Evolutionary conservation across 2,888 invertebrate species (phyloP), one percentile per base, ranked within the genome.

Genomic region (Venusia cambrica): DNA sequence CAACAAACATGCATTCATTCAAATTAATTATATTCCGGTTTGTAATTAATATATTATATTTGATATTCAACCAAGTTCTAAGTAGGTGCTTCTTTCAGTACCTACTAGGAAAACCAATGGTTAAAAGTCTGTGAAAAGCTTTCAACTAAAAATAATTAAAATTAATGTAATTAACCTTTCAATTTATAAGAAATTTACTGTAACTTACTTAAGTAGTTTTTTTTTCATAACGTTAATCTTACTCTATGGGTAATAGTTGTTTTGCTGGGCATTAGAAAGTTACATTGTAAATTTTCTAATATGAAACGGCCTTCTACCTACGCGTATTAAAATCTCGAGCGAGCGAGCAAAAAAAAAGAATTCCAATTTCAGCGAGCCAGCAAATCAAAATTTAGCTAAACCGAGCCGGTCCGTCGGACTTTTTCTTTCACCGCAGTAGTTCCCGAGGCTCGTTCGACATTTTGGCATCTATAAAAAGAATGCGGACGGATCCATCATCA

Each of bases 401-500:
- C 37, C 34, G 42, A 48, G 54, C 51, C 39, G 42, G 33, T 44
- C 35, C 31, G 47, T 45, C 20, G 5, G 38, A 56, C 48, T 54
- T 55, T 57, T 50, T 54, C 52, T 60, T 54, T 58, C 48, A 45
- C 52, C 50, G 38, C 52, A 50, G 53, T 50, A 45, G 27, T 57
- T 57, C 57, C 54, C 52, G 50, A 60, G 57, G 60, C 51, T 59
- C 50, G 62, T 63, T 62, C 63, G 58, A 54, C 56, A 62, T 67
- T 71, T 62, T 59, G 58, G 57, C 54, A 56, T 64, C 70, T 74
- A 75, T 71, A 78, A 73, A 76, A 75, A 74, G 68, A 71, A 52
- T 61, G 63, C 61, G 64, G 62, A 72, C 64, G 64, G 66, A 63
- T 62, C 65, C 70, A 74, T 75, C 66, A 70, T 62, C 58, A 54